Conservation (phyloP, 2,888 invertebrate genomes). For the Tenthredo amoena region DNA sequence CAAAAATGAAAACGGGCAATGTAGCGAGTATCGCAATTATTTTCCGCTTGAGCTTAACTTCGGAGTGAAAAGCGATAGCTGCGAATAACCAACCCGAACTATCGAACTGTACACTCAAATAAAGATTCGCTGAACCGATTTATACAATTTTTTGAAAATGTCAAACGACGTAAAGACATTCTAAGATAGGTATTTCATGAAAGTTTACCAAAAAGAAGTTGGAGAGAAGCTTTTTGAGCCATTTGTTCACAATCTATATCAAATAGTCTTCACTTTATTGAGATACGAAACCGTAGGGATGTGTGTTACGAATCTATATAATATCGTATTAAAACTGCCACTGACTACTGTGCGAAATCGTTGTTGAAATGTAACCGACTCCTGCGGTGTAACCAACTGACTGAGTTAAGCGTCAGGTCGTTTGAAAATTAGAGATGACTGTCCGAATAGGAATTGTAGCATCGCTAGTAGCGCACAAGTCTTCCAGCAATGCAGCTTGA, state of each 20-base stretch:
- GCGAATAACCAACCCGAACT: background rate
- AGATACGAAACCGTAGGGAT: background rate
- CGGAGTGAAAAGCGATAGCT: background rate
- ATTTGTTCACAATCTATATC: conserved; percentile 13
- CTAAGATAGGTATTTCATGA: background rate
- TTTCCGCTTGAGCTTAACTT: background rate
- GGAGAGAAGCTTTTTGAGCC: background rate
- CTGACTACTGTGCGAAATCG: background rate
- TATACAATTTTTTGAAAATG: background rate
- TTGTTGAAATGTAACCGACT: conserved; percentile 20
- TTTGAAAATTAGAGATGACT: conserved; percentile 45
- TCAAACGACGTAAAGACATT: background rate
- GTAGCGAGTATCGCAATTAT: background rate
- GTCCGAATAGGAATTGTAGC: conserved; percentile 41
- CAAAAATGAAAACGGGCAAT: background rate
- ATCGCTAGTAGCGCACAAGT: conserved; percentile 29
- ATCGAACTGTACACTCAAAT: background rate
- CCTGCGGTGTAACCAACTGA: conserved; percentile 20
- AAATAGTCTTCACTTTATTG: background rate
- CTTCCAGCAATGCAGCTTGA: conserved; percentile 50
- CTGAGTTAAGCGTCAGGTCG: conserved; percentile 24
- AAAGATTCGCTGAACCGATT: too few species aligned
- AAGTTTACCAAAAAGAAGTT: background rate
- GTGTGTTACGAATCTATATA: background rate
- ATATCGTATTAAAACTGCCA: background rate